phyloP scores from a whole-genome alignment of 2,888 invertebrate genomes.

The Bhutanitis thaidina region DNA sequence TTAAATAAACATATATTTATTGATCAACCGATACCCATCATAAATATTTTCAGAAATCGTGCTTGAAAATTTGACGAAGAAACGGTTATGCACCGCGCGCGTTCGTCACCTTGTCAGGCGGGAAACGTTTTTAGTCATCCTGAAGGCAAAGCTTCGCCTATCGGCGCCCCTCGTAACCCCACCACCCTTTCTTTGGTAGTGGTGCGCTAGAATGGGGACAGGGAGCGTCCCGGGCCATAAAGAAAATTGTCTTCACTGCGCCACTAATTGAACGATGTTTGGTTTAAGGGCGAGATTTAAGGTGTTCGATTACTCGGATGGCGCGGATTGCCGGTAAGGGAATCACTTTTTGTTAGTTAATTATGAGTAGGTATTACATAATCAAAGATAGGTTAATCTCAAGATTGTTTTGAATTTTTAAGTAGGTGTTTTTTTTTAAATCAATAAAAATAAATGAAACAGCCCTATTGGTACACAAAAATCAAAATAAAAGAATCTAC shows the following conservation, averaged over 20 bases:
- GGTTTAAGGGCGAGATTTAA: conserved; percentile 45
- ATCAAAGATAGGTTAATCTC: too few relatives aligned
- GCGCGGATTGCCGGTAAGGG: conserved; percentile 3
- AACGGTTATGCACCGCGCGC: conserved; percentile 29
- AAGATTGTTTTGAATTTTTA: too few relatives aligned
- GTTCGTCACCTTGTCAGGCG: conserved; percentile 51
- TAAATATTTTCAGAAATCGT: conserved; percentile 1
- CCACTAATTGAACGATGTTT: conserved; percentile 69
- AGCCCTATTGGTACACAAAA: neutral
- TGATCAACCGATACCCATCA: neutral
- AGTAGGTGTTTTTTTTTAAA: too few relatives aligned
- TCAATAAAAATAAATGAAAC: too few relatives aligned
- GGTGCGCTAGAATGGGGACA: conserved; percentile 66
- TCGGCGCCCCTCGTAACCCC: conserved; percentile 29
- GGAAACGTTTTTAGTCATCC: conserved; percentile 46
- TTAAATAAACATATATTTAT: neutral
- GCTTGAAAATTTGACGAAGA: conserved; percentile 17
- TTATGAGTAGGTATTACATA: neutral
- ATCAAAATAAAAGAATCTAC: neutral
- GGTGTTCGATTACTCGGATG: conserved; percentile 29
- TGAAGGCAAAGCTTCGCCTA: conserved; percentile 39
- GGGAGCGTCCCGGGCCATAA: conserved; percentile 72
- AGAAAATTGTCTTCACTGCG: conserved; percentile 69
- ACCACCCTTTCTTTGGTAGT: conserved; percentile 31
- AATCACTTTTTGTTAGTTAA: neutral